These are phyloP conservation scores for Akabosia matsudoensis DNA, from an alignment of 1,140 invertebrate genomes.

Conservation along the genomic window DNA sequence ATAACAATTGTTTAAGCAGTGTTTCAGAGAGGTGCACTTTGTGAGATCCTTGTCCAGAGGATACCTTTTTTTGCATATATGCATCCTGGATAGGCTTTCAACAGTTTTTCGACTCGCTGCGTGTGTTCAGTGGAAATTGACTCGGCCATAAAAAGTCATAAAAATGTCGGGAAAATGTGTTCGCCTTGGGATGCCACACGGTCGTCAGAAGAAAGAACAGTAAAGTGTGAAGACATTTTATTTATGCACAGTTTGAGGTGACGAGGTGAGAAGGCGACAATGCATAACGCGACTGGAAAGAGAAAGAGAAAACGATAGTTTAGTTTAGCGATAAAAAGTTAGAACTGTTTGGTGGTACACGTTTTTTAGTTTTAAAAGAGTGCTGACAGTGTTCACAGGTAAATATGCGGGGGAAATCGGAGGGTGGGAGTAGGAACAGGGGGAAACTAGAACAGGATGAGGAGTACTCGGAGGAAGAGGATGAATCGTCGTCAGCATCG, in stretches of 20 bases:
- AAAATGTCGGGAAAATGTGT: background rate
- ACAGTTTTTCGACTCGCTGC: background rate
- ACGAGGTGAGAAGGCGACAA: background rate
- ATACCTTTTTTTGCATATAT: too few relatives aligned
- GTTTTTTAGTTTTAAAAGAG: background rate
- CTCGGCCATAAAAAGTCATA: background rate
- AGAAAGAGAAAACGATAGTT: background rate
- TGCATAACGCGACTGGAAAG: background rate
- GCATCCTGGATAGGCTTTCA: too few relatives aligned
- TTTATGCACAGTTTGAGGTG: too few relatives aligned
- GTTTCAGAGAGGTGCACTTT: too few relatives aligned
- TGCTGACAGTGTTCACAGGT: background rate
- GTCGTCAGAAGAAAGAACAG: background rate
- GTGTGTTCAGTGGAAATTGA: background rate
- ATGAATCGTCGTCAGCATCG: background rate
- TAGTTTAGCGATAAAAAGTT: background rate
- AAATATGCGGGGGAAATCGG: background rate
- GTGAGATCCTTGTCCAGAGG: background rate
- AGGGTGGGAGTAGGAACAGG: background rate
- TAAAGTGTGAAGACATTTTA: background rate
- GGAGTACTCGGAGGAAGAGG: background rate
- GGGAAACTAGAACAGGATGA: background rate
- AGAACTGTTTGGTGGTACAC: too few relatives aligned
- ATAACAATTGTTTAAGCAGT: too few relatives aligned
- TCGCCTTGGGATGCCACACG: background rate